Evolutionary conservation across 2,113 vertebrate genomes (phyloP), one percentile per base, ranked within the genome.

Genomic region (Clarias macrocephalus): DNA sequence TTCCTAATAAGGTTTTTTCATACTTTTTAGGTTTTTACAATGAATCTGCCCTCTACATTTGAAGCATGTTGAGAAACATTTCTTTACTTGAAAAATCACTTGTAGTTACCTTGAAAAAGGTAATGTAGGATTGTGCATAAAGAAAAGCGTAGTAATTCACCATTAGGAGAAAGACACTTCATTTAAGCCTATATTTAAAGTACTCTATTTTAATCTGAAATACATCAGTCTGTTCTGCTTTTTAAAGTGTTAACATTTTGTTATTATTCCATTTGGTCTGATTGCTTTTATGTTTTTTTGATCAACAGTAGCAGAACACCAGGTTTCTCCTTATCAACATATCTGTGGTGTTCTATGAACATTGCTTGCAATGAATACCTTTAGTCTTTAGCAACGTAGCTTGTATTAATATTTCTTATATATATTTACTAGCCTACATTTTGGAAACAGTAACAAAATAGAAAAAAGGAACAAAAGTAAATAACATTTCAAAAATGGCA

Each of bases 51-150:
- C 42, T 1, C 0, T 77, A 54, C n/a, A 54, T 77, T 48, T 6
- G 25, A 77, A 52, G 42, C 48, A 76, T 10, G 5, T n/a, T n/a
- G 5, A n/a, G 5, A 75, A 75, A 12, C 48, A n/a, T 28, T 76
- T 5, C 21, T 76, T n/a, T n/a, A 8, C n/a, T 75, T 48, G 13
- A 30, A 68, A 66, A 70, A 70, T 18, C 9, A 75, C 12, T 54
- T 52, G 25, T 54, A 48, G 4, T 15, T 54, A 25, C 5, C 56
- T 70, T 63, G 10, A 13, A n/a, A 25, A 66, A 30, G 12, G 28
- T 12, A 48, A 85, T 84, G 54, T n/a, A 80, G 37, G 25, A 83
- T 2, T 72, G 48, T 13, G 48, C 21, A 62, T n/a, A 84, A 80
- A 52, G 25, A 75, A 66, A 48, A 60, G 23, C 3, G 7, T 66